Base-by-base conservation (phyloP, 2,113 vertebrate genomes). In the Grantiella picta region DNA sequence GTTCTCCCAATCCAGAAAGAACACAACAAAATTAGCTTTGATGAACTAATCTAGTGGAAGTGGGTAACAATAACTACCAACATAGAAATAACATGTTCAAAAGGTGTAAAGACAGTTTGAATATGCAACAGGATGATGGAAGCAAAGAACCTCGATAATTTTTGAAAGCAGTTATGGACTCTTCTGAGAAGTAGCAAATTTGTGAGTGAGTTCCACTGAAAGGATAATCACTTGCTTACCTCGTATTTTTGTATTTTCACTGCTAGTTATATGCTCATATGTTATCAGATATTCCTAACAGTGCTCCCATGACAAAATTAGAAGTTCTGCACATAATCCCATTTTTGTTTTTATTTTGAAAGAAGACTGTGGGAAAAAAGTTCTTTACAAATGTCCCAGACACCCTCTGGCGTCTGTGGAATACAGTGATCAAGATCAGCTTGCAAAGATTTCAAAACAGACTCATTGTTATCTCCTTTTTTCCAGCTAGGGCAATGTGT, bases 41-140 rank as follows among this genome's bases (percentile, higher is more conserved):
- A 80, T 49, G 16, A 90, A 38, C 3, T 6, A 42, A 7, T 54
- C 15, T 64, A 45, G 31, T 40, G 24, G 40, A 60, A 88, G 25
- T 11, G 24, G 5, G 15, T 56, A 71, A 22, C 12, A 54, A 56
- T 44, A 76, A 31, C 38, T 52, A 23, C 14, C 63, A 61, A 82
- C 7, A 28, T 23, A 66, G 3, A 60, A 85, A 60, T n/a, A 42
- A 9, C 15, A n/a, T 47, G 35, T 82, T 63, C 33, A 16, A 53
- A 79, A 65, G 17, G 4, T 36, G 9, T 21, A 52, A 42, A 73
- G 18, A 49, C 4, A 52, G 6, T 29, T 49, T 63, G 33, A 40
- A 66, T 6, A 9, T 19, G 13, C 11, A 75, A 16, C 17, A 68
- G 69, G 47, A n/a, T 0, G 0, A 9, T 50, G 35, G 8, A 33